phyloP scores from a whole-genome alignment of 2,113 vertebrate species.

The Lampris megalopsis region DNA sequence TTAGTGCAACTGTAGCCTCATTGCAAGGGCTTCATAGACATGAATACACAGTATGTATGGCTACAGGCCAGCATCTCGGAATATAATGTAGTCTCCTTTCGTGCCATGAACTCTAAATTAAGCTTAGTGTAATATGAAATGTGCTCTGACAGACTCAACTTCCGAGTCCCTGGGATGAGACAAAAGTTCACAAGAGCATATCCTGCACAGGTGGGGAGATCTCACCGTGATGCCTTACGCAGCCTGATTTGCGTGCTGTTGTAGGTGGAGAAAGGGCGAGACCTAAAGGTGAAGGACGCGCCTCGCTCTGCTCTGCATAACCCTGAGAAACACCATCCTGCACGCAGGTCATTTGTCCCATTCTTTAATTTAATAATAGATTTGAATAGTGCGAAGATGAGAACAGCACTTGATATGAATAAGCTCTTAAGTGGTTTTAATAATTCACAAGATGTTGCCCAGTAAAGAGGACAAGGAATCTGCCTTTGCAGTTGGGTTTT shows the following conservation, averaged over 20 bases:
- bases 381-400: constrained; percentile 35
- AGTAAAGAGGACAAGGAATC: constrained; percentile 53
- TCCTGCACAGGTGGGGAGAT: not conserved
- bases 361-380: constrained; percentile 32
- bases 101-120: not conserved
- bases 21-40: too few species aligned
- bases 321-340: not conserved
- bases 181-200: not conserved
- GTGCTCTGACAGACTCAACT: not conserved
- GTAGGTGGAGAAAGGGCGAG: not conserved
- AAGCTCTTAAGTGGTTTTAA: constrained; percentile 73
- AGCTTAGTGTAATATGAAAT: not conserved
- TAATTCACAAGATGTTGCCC: constrained; percentile 68
- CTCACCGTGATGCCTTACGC: not conserved
- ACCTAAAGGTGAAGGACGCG: not conserved
- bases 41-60: too few species aligned
- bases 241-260: not conserved
- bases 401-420: constrained; percentile 46
- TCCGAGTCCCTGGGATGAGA: not conserved
- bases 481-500: constrained; percentile 41
- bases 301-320: not conserved
- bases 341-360: constrained; percentile 28
- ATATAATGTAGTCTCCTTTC: not conserved
- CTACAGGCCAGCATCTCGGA: not conserved
- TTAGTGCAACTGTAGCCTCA: not conserved